Percentiles rank a stretch among this genome's conserved stretches.
Evolutionary conservation across 2,888 invertebrate species (phyloP).

Genomic region (Trichopoda pennipes): DNA sequence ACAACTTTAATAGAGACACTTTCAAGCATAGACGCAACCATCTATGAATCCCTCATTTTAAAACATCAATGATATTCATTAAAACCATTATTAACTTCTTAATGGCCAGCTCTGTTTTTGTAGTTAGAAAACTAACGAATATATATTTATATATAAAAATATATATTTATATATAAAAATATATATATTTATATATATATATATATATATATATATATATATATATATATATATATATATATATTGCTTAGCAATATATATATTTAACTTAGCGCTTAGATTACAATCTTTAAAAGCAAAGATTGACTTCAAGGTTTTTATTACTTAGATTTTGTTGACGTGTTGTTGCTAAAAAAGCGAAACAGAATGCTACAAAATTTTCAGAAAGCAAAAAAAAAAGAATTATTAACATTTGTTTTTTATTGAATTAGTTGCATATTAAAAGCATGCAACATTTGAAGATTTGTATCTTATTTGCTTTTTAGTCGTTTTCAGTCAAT

Average conservation of each 20-base stretch:
- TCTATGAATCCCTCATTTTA: conserved; percentile 30
- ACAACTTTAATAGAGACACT: conserved; percentile 57
- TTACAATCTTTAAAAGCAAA: conserved; percentile 61
- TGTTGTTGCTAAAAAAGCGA: conserved; percentile 46
- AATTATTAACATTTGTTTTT: conserved; percentile 57
- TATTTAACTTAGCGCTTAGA: conserved; percentile 65
- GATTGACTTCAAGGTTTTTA: conserved; percentile 68
- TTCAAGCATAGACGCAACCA: conserved; percentile 10
- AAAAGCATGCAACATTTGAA: conserved; percentile 63
- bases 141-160: conserved; percentile 27
- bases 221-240: too few relatives aligned
- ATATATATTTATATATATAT: too few relatives aligned
- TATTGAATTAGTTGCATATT: conserved; percentile 64
- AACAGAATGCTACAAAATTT: conserved; percentile 26
- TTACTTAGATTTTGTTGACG: conserved; percentile 60
- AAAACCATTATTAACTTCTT: conserved; percentile 8
- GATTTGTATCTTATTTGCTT: conserved; percentile 68
- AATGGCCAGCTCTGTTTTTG: conserved; percentile 56
- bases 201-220: too few relatives aligned
- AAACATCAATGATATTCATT: conserved; percentile 2
- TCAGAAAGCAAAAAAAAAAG: conserved; percentile 17
- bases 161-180: too few relatives aligned
- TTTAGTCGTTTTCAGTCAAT: conserved; percentile 61
- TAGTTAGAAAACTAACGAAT: conserved; percentile 30
- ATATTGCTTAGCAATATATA: too few relatives aligned